phyloP scores from a whole-genome alignment of 2,888 invertebrate genomes.

The Hanleya hanleyi region DNA sequence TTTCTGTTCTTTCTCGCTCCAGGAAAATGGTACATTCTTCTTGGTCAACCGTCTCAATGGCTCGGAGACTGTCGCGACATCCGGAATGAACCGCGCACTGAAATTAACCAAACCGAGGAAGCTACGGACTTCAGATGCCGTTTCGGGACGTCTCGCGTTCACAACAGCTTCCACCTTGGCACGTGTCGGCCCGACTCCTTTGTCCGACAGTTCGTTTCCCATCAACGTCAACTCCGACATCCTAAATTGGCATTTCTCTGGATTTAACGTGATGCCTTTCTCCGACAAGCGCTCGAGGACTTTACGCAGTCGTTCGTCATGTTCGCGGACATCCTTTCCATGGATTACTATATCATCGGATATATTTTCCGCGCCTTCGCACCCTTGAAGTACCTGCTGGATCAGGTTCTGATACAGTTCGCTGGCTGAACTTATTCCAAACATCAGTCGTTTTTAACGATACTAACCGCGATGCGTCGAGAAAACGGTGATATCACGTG shows the following conservation, averaged over 20 bases:
- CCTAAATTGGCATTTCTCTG: constrained; percentile 41
- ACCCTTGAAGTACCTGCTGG: constrained; percentile 5
- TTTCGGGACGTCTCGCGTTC: constrained; percentile 25
- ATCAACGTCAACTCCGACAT: constrained; percentile 24
- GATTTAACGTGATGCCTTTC: constrained; percentile 37
- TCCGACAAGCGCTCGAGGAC: constrained; percentile 32
- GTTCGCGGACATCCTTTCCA: constrained; percentile 32
- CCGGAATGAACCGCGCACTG: constrained; percentile 16
- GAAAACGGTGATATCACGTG: constrained; percentile 19
- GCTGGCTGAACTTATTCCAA: constrained; percentile 31
- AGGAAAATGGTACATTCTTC: not conserved
- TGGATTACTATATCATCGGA: constrained; percentile 40
- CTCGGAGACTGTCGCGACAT: constrained; percentile 17
- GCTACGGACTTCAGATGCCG: constrained; percentile 14
- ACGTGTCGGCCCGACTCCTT: constrained; percentile 15
- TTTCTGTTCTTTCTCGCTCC: not conserved
- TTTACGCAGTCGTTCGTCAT: constrained; percentile 26
- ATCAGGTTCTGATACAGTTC: constrained; percentile 19
- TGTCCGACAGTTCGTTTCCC: constrained; percentile 24
- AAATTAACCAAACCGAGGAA: constrained; percentile 26
- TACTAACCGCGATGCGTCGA: constrained; percentile 18
- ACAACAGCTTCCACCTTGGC: constrained; percentile 20
- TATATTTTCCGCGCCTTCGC: constrained; percentile 21
- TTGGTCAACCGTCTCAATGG: constrained; percentile 11
- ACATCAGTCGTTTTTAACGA: constrained; percentile 20